A percentile compares a stretch with the other conserved stretches of the same genome.
These are phyloP conservation scores for Eupristina koningsbergeri DNA, from an alignment of 1,140 invertebrate genomes.

Conservation along the genomic window DNA sequence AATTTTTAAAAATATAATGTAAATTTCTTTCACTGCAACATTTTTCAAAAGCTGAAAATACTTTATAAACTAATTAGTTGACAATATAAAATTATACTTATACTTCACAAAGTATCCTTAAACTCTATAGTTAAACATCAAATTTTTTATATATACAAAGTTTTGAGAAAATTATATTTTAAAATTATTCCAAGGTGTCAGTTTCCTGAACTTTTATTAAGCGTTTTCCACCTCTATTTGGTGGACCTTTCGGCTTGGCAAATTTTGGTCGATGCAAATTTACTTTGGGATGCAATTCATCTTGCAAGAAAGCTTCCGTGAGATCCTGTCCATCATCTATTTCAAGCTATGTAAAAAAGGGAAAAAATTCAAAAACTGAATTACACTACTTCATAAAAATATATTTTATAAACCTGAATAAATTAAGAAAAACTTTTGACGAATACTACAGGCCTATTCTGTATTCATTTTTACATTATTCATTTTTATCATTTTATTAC, in stretches of 20 bases:
- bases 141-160: conserved; percentile 34
- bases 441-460: conserved; percentile 67
- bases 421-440: conserved; percentile 26
- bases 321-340: conserved; percentile 91
- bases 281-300: conserved; percentile 95
- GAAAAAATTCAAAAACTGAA: conserved; percentile 54
- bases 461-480: conserved; percentile 48
- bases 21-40: conserved; percentile 22
- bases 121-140: conserved; percentile 22
- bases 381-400: conserved; percentile 51
- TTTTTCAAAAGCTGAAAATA: conserved; percentile 22
- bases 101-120: conserved; percentile 22
- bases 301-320: conserved; percentile 90
- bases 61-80: background rate
- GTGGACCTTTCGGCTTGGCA: conserved; percentile 95
- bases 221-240: conserved; percentile 90
- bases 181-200: conserved; percentile 57
- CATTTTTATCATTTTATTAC: conserved; percentile 59
- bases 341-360: conserved; percentile 83
- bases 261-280: conserved; percentile 92
- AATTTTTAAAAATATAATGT: conserved; percentile 38
- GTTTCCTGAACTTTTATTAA: conserved; percentile 82
- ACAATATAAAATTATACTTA: conserved; percentile 15
- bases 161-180: conserved; percentile 4
- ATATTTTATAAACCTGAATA: background rate